Evolutionary conservation across 2,113 vertebrate species (phyloP).

Genomic region (Cnemophilus loriae): DNA sequence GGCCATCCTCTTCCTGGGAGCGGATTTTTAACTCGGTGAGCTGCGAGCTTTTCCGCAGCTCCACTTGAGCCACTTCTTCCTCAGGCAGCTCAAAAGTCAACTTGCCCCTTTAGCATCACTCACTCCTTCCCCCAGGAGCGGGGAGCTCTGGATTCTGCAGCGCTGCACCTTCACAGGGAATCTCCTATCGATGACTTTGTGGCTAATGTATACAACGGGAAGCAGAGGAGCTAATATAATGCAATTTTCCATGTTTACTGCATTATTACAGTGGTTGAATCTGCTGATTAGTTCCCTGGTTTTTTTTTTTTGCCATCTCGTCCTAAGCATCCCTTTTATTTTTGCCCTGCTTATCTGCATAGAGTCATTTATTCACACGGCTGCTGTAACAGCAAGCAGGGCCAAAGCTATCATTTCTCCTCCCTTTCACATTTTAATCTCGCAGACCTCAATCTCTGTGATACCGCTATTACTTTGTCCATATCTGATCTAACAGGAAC

Average conservation of each 20-base stretch:
- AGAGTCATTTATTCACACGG: neutral
- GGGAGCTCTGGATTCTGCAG: neutral
- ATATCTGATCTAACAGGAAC: slow-evolving; percentile 6
- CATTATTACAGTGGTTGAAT: slow-evolving; percentile 14
- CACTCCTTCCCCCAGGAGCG: neutral
- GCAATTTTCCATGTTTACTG: slow-evolving; percentile 46
- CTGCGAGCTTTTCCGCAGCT: neutral
- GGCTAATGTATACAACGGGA: neutral
- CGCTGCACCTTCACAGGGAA: neutral
- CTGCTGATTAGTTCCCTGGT: slow-evolving; percentile 25
- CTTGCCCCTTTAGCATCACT: neutral
- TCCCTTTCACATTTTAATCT: slow-evolving; percentile 50
- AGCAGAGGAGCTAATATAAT: slow-evolving; percentile 26
- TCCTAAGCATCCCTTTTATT: slow-evolving; percentile 24
- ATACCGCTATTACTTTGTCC: slow-evolving; percentile 5
- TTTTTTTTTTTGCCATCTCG: slow-evolving; percentile 15
- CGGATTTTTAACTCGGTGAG: neutral
- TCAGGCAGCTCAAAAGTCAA: neutral
- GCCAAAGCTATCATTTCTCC: slow-evolving; percentile 36
- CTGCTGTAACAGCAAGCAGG: neutral
- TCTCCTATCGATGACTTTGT: neutral
- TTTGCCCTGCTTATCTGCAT: slow-evolving; percentile 38
- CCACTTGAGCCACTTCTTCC: neutral
- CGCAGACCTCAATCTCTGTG: slow-evolving; percentile 32
- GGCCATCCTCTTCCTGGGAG: neutral